A percentile compares a stretch with the other conserved stretches of the same genome.
Evolutionary conservation across 2,797 vertebrate species (phyloP).

Genomic region (Etheostoma nigrum): DNA sequence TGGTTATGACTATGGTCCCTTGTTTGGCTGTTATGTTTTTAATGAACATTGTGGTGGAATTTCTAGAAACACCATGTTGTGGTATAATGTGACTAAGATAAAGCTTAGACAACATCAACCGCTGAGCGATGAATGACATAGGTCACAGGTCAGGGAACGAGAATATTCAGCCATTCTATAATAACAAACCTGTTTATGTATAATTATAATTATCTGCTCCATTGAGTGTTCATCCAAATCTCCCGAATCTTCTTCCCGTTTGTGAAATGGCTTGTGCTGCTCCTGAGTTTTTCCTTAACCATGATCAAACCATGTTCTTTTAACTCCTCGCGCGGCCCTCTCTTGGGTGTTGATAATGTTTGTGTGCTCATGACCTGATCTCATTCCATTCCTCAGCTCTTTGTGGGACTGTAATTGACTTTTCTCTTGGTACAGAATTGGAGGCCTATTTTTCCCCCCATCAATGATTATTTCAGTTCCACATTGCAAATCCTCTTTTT

Average conservation of each 20-base stretch:
- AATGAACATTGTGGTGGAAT: not conserved
- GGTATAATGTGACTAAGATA: too few relatives aligned
- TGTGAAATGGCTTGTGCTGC: too few relatives aligned
- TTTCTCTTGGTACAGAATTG: not conserved
- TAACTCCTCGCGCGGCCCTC: not conserved
- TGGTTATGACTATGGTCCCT: not conserved
- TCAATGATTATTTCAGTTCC: conserved; percentile 23
- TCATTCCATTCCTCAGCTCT: conserved; percentile 11
- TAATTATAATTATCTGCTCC: too few relatives aligned
- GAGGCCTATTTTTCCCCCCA: not conserved
- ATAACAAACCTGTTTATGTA: too few relatives aligned
- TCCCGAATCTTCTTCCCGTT: too few relatives aligned
- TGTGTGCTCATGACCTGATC: not conserved
- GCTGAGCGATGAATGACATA: too few relatives aligned
- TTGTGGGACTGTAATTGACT: conserved; percentile 18
- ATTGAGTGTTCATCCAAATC: too few relatives aligned
- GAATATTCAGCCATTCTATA: too few relatives aligned
- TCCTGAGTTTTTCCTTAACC: too few relatives aligned
- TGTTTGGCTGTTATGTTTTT: conserved; percentile 1
- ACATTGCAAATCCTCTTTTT: conserved; percentile 16
- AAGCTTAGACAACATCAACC: too few relatives aligned
- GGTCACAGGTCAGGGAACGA: too few relatives aligned
- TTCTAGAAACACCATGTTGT: too few relatives aligned
- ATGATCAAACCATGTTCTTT: not conserved
- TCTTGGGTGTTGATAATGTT: not conserved